Evolutionary conservation across 2,888 invertebrate species (phyloP).

Genomic region (Eremobia ochroleuca): DNA sequence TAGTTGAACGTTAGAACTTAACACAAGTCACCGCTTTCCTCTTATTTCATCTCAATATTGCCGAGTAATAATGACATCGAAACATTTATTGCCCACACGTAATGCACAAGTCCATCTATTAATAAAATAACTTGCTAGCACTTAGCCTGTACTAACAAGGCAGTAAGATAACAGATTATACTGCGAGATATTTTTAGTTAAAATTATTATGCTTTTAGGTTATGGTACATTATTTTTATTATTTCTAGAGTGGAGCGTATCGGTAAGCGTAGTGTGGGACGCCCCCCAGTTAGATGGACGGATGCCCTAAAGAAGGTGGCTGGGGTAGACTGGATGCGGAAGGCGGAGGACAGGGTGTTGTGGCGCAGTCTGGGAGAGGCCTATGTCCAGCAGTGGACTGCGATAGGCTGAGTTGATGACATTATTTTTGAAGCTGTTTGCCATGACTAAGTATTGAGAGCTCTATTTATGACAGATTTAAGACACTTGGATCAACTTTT

Average conservation of each 20-base stretch:
- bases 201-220: constrained; percentile 61
- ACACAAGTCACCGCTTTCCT: not conserved
- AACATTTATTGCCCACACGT: constrained; percentile 40
- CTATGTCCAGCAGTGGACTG: too few species aligned
- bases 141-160: constrained; percentile 50
- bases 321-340: too few species aligned
- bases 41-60: constrained; percentile 18
- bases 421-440: constrained; percentile 17
- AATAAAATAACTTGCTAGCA: constrained; percentile 58
- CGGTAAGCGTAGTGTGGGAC: too few species aligned
- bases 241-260: too few species aligned
- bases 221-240: constrained; percentile 29
- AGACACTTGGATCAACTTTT: not conserved
- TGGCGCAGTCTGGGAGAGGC: too few species aligned
- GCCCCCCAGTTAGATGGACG: too few species aligned
- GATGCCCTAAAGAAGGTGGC: too few species aligned
- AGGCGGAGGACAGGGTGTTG: too few species aligned
- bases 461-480: not conserved
- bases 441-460: not conserved
- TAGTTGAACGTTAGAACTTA: not conserved
- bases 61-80: constrained; percentile 41
- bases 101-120: constrained; percentile 39
- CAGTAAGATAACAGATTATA: constrained; percentile 45
- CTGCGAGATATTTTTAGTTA: constrained; percentile 44
- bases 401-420: too few species aligned